These are phyloP conservation scores for Echinops telfairi DNA, from an alignment of 2,113 vertebrate genomes.

Conservation along the genomic window DNA sequence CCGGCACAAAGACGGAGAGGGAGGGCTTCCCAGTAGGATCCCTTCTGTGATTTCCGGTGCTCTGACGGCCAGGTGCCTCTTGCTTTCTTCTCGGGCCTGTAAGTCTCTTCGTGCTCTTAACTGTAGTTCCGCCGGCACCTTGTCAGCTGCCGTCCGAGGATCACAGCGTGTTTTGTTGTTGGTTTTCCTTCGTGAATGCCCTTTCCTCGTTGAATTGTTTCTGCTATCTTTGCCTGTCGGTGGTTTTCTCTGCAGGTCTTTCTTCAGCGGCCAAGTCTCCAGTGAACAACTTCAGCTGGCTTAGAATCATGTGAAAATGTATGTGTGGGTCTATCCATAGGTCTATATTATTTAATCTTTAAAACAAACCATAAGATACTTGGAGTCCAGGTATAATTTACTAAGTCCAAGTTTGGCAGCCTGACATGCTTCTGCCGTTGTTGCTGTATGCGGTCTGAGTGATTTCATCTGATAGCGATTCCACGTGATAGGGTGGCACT, in stretches of 20 bases:
- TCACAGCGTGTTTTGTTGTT: background rate
- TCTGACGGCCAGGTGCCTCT: background rate
- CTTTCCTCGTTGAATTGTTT: background rate
- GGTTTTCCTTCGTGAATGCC: background rate
- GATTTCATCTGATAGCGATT: background rate
- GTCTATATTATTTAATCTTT: background rate
- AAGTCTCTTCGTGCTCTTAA: background rate
- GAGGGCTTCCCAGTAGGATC: background rate
- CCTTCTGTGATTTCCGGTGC: too few species aligned
- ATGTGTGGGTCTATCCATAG: background rate
- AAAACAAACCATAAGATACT: constrained; percentile 19
- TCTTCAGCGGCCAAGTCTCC: background rate
- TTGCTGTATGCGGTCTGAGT: background rate
- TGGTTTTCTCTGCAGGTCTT: background rate
- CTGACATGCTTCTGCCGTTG: background rate
- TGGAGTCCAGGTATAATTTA: constrained; percentile 20
- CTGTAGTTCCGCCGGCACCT: background rate
- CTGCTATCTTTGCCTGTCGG: background rate
- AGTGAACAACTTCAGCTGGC: background rate
- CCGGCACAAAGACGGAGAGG: background rate
- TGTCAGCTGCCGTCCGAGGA: background rate
- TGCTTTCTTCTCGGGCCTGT: background rate
- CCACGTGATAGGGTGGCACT: background rate
- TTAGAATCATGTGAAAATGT: background rate
- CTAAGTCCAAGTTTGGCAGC: background rate